Base-by-base conservation (phyloP, 1,140 invertebrate species). In the Centruroides vittatus region DNA sequence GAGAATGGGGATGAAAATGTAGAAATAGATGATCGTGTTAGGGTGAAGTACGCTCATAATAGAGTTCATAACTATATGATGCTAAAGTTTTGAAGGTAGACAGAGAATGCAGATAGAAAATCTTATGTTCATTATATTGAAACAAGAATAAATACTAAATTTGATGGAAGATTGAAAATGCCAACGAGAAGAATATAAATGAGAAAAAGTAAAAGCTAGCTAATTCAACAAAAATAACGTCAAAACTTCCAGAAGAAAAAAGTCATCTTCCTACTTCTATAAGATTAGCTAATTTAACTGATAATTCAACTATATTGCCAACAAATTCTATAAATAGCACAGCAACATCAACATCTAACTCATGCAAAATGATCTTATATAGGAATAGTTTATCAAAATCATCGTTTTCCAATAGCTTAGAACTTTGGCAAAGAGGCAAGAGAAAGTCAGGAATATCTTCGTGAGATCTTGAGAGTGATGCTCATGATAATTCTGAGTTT, bases 81-180 rank as follows among this genome's bases (percentile, higher is more conserved):
- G 94, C 94, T 0, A 98, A 98, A 76, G 90, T 95, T 36, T 67
- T 73, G 6, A 70, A 77, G 73, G 75, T 78, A 23, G 68, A 70
- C 53, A 59, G 76, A 93, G 71, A 76, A 78, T 35, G 68, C 75
- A 46, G 80, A 84, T 57, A 79, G 82, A 35, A 76, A 84, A 71
- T 92, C 91, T 71, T 79, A 88, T 54, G 93, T 97, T 3, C 93
- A 98, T 76, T 97, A 98, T 74, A 91, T 23, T 23, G 2, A 23
- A 23, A 23, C 89, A 13, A 93, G 93, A 4, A 97, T 93, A 93
- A 98, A 97, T 74, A 93, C 55, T 56, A 72, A 75, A 55, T 97
- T 96, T 74, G 93, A 98, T 76, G 94, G 97, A 74, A 93, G 93
- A 91, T 98, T 66, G 84, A 86, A 69, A 92, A 92, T 73, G 79